Evolutionary conservation across 2,113 vertebrate genomes (phyloP).

Genomic region (Pluvianellus socialis): DNA sequence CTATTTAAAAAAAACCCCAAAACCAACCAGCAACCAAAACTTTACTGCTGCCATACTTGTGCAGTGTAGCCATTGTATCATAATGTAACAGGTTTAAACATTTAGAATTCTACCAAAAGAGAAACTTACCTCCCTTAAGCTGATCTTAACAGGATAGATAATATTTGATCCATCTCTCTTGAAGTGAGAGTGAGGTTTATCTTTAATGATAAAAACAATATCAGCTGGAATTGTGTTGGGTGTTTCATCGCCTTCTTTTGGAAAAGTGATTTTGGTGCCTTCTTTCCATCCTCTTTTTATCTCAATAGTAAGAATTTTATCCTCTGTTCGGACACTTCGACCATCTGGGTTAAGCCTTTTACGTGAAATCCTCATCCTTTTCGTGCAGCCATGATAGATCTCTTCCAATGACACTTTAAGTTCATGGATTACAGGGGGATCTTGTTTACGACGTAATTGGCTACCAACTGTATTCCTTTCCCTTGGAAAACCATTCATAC

Average conservation of each 20-base stretch:
- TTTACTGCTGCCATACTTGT: not conserved
- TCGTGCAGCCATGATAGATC: slow-evolving; percentile 93
- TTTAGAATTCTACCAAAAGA: not conserved
- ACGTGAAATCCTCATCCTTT: slow-evolving; percentile 96
- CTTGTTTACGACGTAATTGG: slow-evolving; percentile 88
- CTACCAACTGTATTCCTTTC: slow-evolving; percentile 88
- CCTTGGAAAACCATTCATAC: slow-evolving; percentile 93
- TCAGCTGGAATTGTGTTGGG: slow-evolving; percentile 92
- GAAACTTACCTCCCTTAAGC: slow-evolving; percentile 89
- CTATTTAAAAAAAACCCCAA: not conserved
- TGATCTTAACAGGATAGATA: slow-evolving; percentile 91
- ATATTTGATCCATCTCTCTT: slow-evolving; percentile 96
- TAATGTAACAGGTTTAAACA: not conserved
- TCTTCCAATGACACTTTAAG: slow-evolving; percentile 94
- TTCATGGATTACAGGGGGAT: slow-evolving; percentile 94
- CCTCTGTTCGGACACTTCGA: slow-evolving; percentile 89
- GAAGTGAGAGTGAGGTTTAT: slow-evolving; percentile 94
- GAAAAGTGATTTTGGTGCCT: slow-evolving; percentile 98
- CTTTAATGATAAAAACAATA: slow-evolving; percentile 98
- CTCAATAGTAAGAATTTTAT: slow-evolving; percentile 97
- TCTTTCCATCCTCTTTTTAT: slow-evolving; percentile 99
- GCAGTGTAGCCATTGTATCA: not conserved
- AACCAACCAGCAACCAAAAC: not conserved
- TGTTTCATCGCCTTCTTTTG: slow-evolving; percentile 93
- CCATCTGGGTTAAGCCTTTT: slow-evolving; percentile 94